Base-by-base conservation (phyloP, 2,888 invertebrate species). In the Augochlorella aurata region DNA sequence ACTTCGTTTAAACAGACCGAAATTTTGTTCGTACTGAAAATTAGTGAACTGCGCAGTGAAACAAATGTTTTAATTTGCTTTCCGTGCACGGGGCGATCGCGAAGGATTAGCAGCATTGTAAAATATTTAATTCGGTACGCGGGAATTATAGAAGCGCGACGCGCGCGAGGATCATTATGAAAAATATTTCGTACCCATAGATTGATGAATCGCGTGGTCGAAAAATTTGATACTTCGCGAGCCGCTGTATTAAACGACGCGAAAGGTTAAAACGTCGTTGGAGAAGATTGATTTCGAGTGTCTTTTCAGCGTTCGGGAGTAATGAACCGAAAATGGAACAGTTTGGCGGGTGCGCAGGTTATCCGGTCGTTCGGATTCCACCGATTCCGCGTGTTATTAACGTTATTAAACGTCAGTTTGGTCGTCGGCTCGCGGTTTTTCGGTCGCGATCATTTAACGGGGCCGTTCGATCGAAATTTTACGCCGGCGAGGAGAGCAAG, bases 391-490 rank as follows among this genome's bases (percentile, higher is more conserved):
- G 71, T 21, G 47, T 45, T 72, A 58, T 58, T 58, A 54, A 69
- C 21, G 70, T 54, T 52, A 52, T 54, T 16, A 45, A 65, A 65
- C 44, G 65, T 44, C 65, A 44, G 65, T 65, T 44, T n/a, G 44
- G 38, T 44, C 49, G n/a, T n/a, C 12, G 70, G 70, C 73, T 47
- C 54, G 74, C 24, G 50, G 16, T 67, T 67, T 70, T 76, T 65
- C 65, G 66, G 50, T 24, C 24, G 52, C 12, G 54, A 76, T 75
- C 82, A 63, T 81, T 78, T 82, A 65, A 76, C 71, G 24, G 45
- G 38, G 58, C 58, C 73, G 54, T 74, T 82, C 82, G 76, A 65
- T 70, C 18, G 63, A 76, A 76, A 83, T 79, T 84, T 82, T 74
- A 61, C 79, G 72, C 63, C 18, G 63, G 9, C 38, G 38, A 18